These are phyloP conservation scores for Morbakka virulenta DNA, from an alignment of 30 jellyfish, hydroid and myxozoan genomes.

Conservation along the genomic window DNA sequence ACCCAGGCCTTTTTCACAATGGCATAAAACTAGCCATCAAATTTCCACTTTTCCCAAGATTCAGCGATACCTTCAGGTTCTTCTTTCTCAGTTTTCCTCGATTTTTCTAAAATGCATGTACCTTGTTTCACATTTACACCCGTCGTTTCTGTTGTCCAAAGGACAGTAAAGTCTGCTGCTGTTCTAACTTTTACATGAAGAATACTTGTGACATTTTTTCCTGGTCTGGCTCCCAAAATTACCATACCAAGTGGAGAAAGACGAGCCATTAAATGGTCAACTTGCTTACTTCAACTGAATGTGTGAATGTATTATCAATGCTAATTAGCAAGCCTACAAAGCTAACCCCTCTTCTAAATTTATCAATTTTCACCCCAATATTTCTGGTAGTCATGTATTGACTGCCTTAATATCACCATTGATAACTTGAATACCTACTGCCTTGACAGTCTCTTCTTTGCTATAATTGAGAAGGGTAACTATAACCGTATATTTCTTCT, in stretches of 20 bases:
- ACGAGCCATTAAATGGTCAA: constrained; percentile 50
- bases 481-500: constrained; percentile 14
- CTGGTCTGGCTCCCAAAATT: constrained; percentile 46
- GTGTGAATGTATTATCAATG: constrained; percentile 58
- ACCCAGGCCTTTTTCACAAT: constrained; percentile 27
- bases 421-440: constrained; percentile 46
- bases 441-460: too few species aligned
- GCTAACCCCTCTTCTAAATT: constrained; percentile 33
- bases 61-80: neutral
- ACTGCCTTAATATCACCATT: constrained; percentile 31
- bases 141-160: constrained; percentile 65
- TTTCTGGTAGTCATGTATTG: constrained; percentile 15
- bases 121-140: constrained; percentile 48
- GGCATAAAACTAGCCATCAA: constrained; percentile 2
- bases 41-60: neutral
- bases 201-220: constrained; percentile 13
- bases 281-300: constrained; percentile 52
- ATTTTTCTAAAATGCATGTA: constrained; percentile 16
- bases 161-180: constrained; percentile 50
- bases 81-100: constrained; percentile 12
- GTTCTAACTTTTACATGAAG: constrained; percentile 46
- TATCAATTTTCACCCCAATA: constrained; percentile 19
- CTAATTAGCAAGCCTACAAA: constrained; percentile 60
- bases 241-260: constrained; percentile 72
- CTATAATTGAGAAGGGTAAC: neutral